Percentiles rank a stretch among this genome's conserved stretches.
These are phyloP conservation scores for Ceriagrion tenellum DNA, from an alignment of 2,888 invertebrate genomes.

Conservation along the genomic window DNA sequence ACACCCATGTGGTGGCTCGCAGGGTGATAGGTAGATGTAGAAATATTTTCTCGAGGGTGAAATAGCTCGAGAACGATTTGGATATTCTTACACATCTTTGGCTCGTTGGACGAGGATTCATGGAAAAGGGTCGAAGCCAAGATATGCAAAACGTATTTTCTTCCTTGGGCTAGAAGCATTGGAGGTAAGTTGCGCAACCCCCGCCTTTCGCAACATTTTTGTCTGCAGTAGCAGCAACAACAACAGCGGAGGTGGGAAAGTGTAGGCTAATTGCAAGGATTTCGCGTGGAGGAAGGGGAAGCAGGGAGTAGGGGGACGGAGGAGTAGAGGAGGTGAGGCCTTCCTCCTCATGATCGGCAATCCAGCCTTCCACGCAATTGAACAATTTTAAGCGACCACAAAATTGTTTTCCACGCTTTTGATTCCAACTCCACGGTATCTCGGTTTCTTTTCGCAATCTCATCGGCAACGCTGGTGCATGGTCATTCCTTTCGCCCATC, in stretches of 20 bases:
- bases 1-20: too few species aligned
- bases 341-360: not conserved
- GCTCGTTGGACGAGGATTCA: not conserved
- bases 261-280: constrained; percentile 27
- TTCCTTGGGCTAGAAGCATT: not conserved
- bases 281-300: not conserved
- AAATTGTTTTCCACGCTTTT: constrained; percentile 54
- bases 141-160: not conserved
- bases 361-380: constrained; percentile 39
- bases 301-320: too few species aligned
- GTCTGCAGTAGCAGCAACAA: not conserved
- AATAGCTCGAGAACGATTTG: too few species aligned
- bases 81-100: too few species aligned
- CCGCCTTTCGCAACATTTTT: not conserved
- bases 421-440: constrained; percentile 35
- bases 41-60: too few species aligned
- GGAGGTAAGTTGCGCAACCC: not conserved
- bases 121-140: not conserved
- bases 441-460: constrained; percentile 46
- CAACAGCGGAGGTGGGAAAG: not conserved
- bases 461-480: constrained; percentile 1
- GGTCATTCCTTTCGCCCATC: constrained; percentile 42
- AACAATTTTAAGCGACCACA: constrained; percentile 42
- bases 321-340: not conserved
- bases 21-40: too few species aligned